Evolutionary conservation across 2,888 invertebrate species (phyloP).

Genomic region (Pollenia griseotomentosa): DNA sequence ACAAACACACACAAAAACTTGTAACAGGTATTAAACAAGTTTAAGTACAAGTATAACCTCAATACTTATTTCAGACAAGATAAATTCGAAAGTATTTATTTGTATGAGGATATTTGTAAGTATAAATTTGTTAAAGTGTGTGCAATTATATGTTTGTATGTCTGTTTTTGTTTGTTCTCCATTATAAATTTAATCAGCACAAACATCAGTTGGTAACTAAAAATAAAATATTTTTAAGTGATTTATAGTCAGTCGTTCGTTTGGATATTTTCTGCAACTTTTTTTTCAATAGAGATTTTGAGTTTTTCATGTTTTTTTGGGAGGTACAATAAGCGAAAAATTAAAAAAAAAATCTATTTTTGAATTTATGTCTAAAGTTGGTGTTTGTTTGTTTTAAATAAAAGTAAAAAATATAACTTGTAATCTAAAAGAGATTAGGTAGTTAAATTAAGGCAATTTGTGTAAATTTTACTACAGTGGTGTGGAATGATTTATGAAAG

Average conservation of each 20-base stretch:
- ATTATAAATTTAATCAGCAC: slow-evolving; percentile 70
- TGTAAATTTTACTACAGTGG: slow-evolving; percentile 42
- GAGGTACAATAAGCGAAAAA: background rate
- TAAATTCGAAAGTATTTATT: slow-evolving; percentile 15
- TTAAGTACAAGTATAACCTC: slow-evolving; percentile 61
- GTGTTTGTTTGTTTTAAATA: slow-evolving; percentile 33
- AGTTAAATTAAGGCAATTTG: slow-evolving; percentile 65
- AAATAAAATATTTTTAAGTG: slow-evolving; percentile 40
- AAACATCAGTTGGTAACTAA: slow-evolving; percentile 44
- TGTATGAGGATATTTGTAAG: background rate
- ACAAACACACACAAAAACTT: background rate
- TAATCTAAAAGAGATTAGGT: slow-evolving; percentile 64
- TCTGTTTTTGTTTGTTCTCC: slow-evolving; percentile 53
- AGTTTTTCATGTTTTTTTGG: slow-evolving; percentile 10
- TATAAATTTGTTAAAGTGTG: slow-evolving; percentile 1
- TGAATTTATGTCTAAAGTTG: slow-evolving; percentile 71
- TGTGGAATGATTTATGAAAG: background rate
- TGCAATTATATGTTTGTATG: background rate
- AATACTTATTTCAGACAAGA: slow-evolving; percentile 63
- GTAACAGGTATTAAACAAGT: slow-evolving; percentile 55
- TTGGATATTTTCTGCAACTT: background rate
- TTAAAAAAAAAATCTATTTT: slow-evolving; percentile 23
- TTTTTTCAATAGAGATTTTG: background rate
- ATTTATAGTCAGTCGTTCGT: slow-evolving; percentile 60
- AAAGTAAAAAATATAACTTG: slow-evolving; percentile 25